Percentiles rank a stretch among this genome's conserved stretches.
Conservation (phyloP, 2,113 vertebrate genomes). For the Ceyx margarethae region DNA sequence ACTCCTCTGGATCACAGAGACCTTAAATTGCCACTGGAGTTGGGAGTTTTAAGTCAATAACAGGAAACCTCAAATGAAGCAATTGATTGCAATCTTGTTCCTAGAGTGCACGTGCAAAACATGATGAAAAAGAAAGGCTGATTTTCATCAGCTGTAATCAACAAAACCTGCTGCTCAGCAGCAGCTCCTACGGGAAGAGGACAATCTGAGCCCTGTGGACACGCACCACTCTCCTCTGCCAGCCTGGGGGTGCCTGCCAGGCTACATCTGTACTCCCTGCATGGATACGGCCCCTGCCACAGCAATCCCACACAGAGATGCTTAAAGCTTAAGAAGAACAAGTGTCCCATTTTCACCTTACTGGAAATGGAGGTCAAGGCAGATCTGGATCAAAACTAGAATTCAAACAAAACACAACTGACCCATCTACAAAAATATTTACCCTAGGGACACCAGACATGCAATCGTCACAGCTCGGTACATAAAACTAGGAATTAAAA, state of each 20-base stretch:
- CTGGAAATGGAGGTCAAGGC: background rate
- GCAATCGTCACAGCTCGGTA: background rate
- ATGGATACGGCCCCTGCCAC: fast-evolving
- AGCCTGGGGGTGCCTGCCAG: background rate
- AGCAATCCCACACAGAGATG: background rate
- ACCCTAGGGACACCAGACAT: background rate
- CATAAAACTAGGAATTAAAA: background rate
- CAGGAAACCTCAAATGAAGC: background rate
- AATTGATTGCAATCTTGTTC: background rate
- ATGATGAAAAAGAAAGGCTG: background rate
- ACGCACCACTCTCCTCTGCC: background rate
- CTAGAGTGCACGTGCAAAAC: background rate
- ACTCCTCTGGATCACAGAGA: background rate
- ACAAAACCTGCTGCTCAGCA: background rate
- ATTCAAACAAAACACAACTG: background rate
- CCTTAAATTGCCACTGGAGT: background rate
- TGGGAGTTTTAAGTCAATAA: background rate
- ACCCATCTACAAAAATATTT: background rate
- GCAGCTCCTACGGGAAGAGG: background rate
- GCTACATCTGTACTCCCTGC: background rate
- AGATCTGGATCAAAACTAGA: background rate
- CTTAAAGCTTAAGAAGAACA: background rate
- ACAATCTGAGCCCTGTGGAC: background rate
- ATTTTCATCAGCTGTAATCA: background rate
- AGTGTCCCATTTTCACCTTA: background rate